Base-by-base conservation (phyloP, 2,797 vertebrate genomes). In the Phoxinus dragarum region DNA sequence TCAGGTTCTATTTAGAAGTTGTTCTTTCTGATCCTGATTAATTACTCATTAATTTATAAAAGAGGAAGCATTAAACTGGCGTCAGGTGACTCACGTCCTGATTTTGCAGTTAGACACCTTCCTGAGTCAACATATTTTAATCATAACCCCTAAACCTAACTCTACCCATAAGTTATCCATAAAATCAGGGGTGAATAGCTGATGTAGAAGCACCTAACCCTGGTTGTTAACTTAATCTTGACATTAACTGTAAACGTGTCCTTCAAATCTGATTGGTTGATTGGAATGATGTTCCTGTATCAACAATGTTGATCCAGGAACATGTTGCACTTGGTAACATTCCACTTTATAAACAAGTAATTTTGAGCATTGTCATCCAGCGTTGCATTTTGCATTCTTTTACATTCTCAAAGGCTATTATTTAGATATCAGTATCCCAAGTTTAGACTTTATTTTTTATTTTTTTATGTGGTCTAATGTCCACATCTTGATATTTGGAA, bases 41-140 rank as follows among this genome's bases (percentile, higher is more conserved):
- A 11, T 31, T 84, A 52, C 44, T 17, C 14, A 64, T 40, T 38
- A 5, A 19, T 34, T 67, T 17, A 52, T 75, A 21, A 83, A 82
- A 76, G 34, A 42, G 61, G 34, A 76, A 54, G 17, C 23, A 27
- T 61, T 52, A 66, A 75, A 75, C 31, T 83, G 42, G 23, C 36
- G 27, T 64, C 40, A 64, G 69, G 42, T 3, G 5, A 75, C 59
- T 3, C 21, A 27, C 36, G 1, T 56, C 34, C 36, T 34, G 8
- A 59, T 23, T 23, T n/a, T 59, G 54, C 54, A n/a, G 54, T 59
- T 59, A 56, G 54, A 56, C 21, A 10, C 8, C 8, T 56, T 23
- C 21, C 54, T 56, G 8, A 3, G 8, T 23, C 54, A 56, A 23
- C 21, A 10, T 56, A 23, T 6, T 19, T 6, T 52, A 3, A 19